Evolutionary conservation across 2,113 vertebrate species (phyloP).

Genomic region (Ahaetulla prasina): DNA sequence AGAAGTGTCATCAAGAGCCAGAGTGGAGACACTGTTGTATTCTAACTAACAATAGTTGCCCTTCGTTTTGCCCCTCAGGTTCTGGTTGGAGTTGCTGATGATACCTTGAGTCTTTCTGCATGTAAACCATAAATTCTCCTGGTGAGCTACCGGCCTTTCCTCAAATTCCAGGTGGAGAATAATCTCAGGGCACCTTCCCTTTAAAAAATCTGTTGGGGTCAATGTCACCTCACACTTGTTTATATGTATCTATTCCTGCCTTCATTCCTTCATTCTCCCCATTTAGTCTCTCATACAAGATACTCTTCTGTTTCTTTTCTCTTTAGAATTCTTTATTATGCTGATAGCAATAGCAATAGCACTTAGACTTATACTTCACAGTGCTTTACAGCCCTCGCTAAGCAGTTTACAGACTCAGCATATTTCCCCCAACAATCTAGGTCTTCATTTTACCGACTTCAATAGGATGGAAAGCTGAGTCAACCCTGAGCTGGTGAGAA

Average conservation of each 20-base stretch:
- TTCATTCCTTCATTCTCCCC: neutral
- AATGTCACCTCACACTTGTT: neutral
- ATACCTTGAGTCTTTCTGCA: neutral
- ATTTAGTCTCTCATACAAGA: neutral
- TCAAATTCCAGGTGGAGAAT: neutral
- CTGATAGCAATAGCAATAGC: neutral
- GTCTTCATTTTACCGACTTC: too few relatives aligned
- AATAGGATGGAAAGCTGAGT: too few relatives aligned
- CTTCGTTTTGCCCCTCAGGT: neutral
- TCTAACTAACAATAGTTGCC: neutral
- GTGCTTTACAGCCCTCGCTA: too few relatives aligned
- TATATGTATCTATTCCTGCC: neutral
- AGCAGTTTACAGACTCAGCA: too few relatives aligned
- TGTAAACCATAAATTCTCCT: neutral
- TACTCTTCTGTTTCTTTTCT: neutral
- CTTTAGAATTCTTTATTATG: neutral
- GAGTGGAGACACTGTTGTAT: neutral
- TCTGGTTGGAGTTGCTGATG: neutral
- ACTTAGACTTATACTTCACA: too few relatives aligned
- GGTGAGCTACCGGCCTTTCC: neutral
- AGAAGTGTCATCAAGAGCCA: neutral
- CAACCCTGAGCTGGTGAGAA: too few relatives aligned
- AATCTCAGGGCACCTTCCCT: neutral
- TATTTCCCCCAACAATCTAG: too few relatives aligned
- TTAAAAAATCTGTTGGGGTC: neutral